These are phyloP conservation scores for Andrena trimmerana DNA, from an alignment of 2,888 invertebrate genomes.

Conservation along the genomic window DNA sequence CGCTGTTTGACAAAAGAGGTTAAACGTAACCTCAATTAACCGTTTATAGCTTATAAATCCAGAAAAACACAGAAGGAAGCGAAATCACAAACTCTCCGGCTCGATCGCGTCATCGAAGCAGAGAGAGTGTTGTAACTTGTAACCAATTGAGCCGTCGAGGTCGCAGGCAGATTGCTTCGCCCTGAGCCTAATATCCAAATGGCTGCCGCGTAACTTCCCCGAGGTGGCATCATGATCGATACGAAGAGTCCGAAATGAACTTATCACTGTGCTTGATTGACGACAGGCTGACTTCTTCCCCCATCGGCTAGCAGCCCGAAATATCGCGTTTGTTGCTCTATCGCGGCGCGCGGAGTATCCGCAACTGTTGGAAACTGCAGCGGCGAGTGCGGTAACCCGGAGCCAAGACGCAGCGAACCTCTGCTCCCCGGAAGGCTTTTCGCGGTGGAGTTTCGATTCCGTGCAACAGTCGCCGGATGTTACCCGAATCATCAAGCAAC, in stretches of 20 bases:
- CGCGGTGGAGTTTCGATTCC: slow-evolving; percentile 46
- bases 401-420: slow-evolving; percentile 12
- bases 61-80: too few species aligned
- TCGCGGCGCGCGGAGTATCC: slow-evolving; percentile 46
- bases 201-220: slow-evolving; percentile 10
- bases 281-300: slow-evolving; percentile 36
- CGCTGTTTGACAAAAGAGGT: too few species aligned
- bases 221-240: slow-evolving; percentile 8
- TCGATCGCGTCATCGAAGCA: neutral
- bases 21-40: too few species aligned
- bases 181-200: slow-evolving; percentile 10
- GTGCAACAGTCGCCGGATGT: slow-evolving; percentile 57
- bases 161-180: slow-evolving; percentile 11
- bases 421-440: slow-evolving; percentile 48
- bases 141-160: slow-evolving; percentile 16
- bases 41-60: too few species aligned
- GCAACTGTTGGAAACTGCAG: slow-evolving; percentile 59
- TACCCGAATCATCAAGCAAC: slow-evolving; percentile 57
- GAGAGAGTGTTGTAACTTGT: slow-evolving; percentile 7
- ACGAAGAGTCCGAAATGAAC: slow-evolving; percentile 18
- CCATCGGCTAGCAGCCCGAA: slow-evolving; percentile 13
- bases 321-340: slow-evolving; percentile 38
- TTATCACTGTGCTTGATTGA: slow-evolving; percentile 41
- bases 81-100: too few species aligned
- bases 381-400: slow-evolving; percentile 34